Evolutionary conservation across 1,140 invertebrate species (phyloP).

Genomic region (Watersipora subatra): DNA sequence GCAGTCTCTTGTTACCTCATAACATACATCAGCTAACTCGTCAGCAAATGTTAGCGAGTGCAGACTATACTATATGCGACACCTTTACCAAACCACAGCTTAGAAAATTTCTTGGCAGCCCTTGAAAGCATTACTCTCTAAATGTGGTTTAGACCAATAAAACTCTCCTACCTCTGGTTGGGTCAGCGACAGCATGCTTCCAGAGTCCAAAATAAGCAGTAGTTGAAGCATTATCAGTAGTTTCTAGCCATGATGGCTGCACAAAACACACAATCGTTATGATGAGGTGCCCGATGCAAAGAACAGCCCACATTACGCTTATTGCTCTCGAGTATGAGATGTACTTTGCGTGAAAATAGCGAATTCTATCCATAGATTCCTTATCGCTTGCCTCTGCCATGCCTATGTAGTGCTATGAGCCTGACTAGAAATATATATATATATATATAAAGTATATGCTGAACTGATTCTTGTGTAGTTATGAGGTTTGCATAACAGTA

Average conservation of each 20-base stretch:
- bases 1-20: too few relatives aligned
- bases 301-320: slow-evolving; percentile 3
- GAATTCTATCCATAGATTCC: neutral
- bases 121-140: neutral
- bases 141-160: neutral
- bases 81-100: neutral
- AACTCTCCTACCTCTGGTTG: neutral
- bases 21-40: too few relatives aligned
- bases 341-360: slow-evolving; percentile 1
- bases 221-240: neutral
- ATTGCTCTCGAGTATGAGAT: slow-evolving; percentile 1
- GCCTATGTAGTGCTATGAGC: too few relatives aligned
- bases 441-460: too few relatives aligned
- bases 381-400: neutral
- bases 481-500: too few relatives aligned
- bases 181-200: neutral
- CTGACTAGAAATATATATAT: too few relatives aligned
- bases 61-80: neutral
- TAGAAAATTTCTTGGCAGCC: neutral
- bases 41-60: too few relatives aligned
- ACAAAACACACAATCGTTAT: neutral
- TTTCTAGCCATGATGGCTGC: neutral
- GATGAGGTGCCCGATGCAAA: neutral
- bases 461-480: too few relatives aligned
- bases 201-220: neutral